A percentile compares a stretch with the other conserved stretches of the same genome.
Conservation (phyloP, 2,113 vertebrate species). For the Barbus barbus region DNA sequence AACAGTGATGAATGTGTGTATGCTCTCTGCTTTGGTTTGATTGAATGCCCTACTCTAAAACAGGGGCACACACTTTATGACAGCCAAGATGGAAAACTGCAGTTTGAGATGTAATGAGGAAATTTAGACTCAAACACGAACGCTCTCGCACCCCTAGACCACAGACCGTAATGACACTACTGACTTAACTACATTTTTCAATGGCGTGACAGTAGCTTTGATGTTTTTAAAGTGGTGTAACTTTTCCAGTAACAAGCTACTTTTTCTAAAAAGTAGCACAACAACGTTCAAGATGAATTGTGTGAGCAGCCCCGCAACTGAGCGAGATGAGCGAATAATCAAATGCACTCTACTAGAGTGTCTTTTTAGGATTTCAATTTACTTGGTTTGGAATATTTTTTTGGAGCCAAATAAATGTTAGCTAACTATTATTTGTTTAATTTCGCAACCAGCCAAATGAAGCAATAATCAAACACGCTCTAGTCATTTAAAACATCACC, state of each 20-base stretch:
- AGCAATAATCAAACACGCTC: not conserved
- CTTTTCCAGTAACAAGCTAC: not conserved
- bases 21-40: constrained; percentile 34
- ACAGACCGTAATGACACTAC: not conserved
- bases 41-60: constrained; percentile 14
- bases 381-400: not conserved
- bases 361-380: not conserved
- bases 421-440: not conserved
- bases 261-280: not conserved
- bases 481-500: not conserved
- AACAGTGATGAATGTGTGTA: constrained; percentile 43
- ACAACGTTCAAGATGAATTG: not conserved
- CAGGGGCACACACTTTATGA: constrained; percentile 32
- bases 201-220: not conserved
- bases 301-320: not conserved
- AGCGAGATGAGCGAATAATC: not conserved
- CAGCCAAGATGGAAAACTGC: constrained; percentile 39
- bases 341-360: not conserved
- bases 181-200: constrained; percentile 4
- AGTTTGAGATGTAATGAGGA: constrained; percentile 34
- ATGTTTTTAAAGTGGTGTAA: not conserved
- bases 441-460: not conserved
- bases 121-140: constrained; percentile 10
- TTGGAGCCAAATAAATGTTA: not conserved
- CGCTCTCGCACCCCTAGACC: not conserved